Evolutionary conservation across 2,888 invertebrate species (phyloP).

Genomic region (Lepidocyrtinus sp.): DNA sequence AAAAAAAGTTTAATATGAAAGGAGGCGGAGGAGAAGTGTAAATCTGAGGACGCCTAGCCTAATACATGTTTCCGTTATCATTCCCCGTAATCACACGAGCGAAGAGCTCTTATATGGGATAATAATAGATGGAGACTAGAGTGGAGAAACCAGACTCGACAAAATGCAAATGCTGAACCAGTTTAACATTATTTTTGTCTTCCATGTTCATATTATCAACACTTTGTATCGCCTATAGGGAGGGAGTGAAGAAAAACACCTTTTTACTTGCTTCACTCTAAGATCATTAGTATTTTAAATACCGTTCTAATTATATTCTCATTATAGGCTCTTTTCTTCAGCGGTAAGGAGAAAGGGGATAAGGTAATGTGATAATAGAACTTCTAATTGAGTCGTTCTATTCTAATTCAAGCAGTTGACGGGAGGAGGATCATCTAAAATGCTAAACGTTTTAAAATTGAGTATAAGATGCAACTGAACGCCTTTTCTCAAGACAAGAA

Average conservation of each 20-base stretch:
- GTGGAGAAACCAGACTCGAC: too few species aligned
- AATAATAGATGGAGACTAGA: neutral
- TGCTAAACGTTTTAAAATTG: neutral
- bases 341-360: neutral
- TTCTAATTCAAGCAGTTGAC: neutral
- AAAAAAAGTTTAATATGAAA: neutral
- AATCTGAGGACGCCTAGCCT: conserved; percentile 24
- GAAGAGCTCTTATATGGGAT: neutral
- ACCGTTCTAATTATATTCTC: conserved; percentile 2
- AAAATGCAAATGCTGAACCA: conserved; percentile 5
- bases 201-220: conserved; percentile 9
- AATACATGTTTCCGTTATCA: conserved; percentile 55
- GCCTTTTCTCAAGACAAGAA: neutral
- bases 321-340: neutral
- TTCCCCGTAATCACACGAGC: conserved; percentile 31
- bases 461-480: neutral
- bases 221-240: neutral
- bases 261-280: neutral
- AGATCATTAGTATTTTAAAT: conserved; percentile 1
- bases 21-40: neutral
- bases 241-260: neutral
- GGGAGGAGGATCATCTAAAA: neutral
- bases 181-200: neutral
- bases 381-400: conserved; percentile 6
- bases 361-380: neutral